These are phyloP conservation scores for Phylloscopus trochilus DNA, from an alignment of 2,113 vertebrate genomes.

Conservation along the genomic window DNA sequence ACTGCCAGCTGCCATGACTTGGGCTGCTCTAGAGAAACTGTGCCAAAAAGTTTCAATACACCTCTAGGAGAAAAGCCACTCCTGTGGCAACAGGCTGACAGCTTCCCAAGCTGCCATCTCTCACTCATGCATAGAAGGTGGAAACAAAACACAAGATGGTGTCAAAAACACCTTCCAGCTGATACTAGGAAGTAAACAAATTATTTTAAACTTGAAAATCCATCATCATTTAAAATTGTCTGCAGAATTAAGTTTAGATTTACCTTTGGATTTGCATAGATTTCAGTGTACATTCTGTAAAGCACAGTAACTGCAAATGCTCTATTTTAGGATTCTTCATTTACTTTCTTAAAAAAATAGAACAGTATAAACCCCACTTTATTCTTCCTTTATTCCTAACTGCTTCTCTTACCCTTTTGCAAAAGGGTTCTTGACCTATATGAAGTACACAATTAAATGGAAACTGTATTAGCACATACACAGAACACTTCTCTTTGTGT, in stretches of 20 bases:
- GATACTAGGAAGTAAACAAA: not conserved
- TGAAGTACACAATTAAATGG: not conserved
- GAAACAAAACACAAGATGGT: not conserved
- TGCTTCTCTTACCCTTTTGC: not conserved
- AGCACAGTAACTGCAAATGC: not conserved
- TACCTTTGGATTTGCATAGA: not conserved
- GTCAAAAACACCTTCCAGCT: not conserved
- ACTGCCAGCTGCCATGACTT: not conserved
- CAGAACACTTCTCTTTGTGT: not conserved
- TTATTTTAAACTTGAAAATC: not conserved
- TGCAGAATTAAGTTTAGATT: not conserved
- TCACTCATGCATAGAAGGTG: not conserved
- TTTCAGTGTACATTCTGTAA: not conserved
- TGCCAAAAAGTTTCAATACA: not conserved
- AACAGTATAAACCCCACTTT: not conserved
- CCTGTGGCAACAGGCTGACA: not conserved
- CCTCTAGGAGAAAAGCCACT: not conserved
- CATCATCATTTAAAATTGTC: not conserved
- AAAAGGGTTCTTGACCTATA: not conserved
- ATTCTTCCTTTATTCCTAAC: not conserved
- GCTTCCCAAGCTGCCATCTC: not conserved
- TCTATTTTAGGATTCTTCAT: not conserved
- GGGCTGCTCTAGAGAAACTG: not conserved
- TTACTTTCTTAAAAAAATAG: not conserved
- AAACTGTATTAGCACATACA: not conserved